These are phyloP conservation scores for Nothoprocta pentlandii DNA, from an alignment of 2,113 vertebrate species.

Conservation along the genomic window DNA sequence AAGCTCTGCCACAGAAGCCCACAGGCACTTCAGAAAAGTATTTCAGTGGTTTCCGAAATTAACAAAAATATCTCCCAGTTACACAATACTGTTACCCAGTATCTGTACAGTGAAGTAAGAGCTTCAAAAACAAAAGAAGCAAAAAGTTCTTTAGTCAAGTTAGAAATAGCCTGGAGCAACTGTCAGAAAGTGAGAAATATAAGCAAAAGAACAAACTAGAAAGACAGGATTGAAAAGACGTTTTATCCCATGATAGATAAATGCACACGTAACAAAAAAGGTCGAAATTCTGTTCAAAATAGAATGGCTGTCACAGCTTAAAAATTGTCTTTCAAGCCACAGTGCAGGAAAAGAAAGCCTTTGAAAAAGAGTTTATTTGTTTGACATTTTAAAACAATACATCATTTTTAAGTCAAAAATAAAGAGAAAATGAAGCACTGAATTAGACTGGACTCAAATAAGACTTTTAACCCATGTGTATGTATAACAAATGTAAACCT, in stretches of 20 bases:
- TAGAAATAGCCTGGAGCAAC: neutral
- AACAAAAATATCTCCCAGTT: neutral
- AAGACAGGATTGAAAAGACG: neutral
- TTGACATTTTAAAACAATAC: conserved; percentile 39
- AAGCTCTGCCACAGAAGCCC: neutral
- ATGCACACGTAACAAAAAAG: neutral
- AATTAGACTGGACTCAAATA: neutral
- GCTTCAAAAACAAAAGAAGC: neutral
- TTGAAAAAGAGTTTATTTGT: neutral
- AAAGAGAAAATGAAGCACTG: conserved; percentile 8
- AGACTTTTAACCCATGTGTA: neutral
- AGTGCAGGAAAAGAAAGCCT: neutral
- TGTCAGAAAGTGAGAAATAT: neutral
- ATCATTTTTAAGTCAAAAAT: conserved; percentile 19
- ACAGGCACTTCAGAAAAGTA: neutral
- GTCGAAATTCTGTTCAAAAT: neutral
- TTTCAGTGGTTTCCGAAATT: neutral
- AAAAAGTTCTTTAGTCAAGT: neutral
- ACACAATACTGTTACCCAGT: neutral
- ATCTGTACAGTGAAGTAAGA: neutral
- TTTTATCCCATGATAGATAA: neutral
- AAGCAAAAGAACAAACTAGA: neutral
- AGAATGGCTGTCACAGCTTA: neutral
- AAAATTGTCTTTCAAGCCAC: conserved; percentile 8
- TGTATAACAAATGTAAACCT: neutral